These are phyloP conservation scores for Petrolisthes cinctipes DNA, from an alignment of 2,888 invertebrate genomes.

Conservation along the genomic window DNA sequence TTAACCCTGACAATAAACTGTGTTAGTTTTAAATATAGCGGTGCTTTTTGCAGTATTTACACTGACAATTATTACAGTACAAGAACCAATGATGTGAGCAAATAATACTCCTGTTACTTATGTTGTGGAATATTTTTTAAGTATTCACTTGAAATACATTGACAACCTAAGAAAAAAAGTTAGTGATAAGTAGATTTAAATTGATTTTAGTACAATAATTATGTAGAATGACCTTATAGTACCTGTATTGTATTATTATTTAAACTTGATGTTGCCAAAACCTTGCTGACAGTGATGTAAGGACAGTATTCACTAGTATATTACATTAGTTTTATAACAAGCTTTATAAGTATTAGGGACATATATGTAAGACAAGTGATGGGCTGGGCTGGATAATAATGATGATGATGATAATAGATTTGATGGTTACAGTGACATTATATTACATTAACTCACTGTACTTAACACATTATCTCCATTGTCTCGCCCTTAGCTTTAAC, in stretches of 20 bases:
- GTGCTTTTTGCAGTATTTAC: constrained; percentile 3
- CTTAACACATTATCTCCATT: too few species aligned
- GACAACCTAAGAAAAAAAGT: background rate
- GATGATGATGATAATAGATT: background rate
- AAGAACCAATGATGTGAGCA: background rate
- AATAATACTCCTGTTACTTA: constrained; percentile 4
- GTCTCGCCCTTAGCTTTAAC: too few species aligned
- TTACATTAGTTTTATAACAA: background rate
- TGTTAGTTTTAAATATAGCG: constrained; percentile 17
- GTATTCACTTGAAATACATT: background rate
- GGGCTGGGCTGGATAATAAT: too few species aligned
- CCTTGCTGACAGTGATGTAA: background rate
- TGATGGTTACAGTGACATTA: background rate
- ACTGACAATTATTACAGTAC: background rate
- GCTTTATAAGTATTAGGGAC: too few species aligned
- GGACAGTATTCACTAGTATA: background rate
- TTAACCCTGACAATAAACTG: too few species aligned
- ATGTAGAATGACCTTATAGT: background rate
- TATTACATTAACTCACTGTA: too few species aligned
- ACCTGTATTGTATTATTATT: background rate
- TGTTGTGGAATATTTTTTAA: constrained; percentile 15
- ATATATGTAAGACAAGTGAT: too few species aligned
- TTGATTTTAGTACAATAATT: background rate
- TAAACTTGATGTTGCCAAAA: background rate
- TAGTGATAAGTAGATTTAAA: background rate